These are phyloP conservation scores for Rhopalosiphum padi DNA, from an alignment of 1,140 invertebrate genomes.

Conservation along the genomic window DNA sequence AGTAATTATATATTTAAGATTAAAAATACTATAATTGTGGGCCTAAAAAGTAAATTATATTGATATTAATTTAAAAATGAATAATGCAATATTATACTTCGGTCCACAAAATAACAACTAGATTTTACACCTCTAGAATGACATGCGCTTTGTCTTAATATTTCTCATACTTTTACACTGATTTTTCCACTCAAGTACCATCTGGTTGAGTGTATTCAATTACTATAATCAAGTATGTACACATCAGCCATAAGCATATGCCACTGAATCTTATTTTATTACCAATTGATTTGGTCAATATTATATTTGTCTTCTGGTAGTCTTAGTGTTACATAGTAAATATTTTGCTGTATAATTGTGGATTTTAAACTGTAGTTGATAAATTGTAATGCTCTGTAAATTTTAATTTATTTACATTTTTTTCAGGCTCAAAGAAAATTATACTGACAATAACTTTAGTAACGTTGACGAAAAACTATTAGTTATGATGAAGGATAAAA, in stretches of 20 bases:
- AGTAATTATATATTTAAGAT: slow-evolving; percentile 43
- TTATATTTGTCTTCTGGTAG: not conserved
- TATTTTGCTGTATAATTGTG: not conserved
- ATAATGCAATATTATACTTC: not conserved
- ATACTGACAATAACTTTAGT: not conserved
- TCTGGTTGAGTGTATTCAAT: not conserved
- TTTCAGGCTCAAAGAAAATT: slow-evolving; percentile 34
- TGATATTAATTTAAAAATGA: not conserved
- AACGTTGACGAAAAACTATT: slow-evolving; percentile 8
- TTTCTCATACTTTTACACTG: not conserved
- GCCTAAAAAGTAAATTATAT: not conserved
- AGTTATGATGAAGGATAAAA: slow-evolving; percentile 40
- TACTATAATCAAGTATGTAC: not conserved
- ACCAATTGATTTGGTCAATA: not conserved
- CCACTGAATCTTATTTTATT: not conserved
- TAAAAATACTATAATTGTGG: not conserved
- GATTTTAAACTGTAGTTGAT: not conserved
- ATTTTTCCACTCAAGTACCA: not conserved
- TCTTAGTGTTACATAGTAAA: not conserved
- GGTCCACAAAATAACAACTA: too few relatives aligned
- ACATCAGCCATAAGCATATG: fast-evolving
- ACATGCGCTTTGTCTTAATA: too few relatives aligned
- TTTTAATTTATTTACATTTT: not conserved
- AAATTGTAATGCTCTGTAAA: not conserved
- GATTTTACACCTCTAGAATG: too few relatives aligned